A percentile compares a stretch with the other conserved stretches of the same genome.
phyloP scores from a whole-genome alignment of 2,113 vertebrate genomes.

The Euleptes europaea region DNA sequence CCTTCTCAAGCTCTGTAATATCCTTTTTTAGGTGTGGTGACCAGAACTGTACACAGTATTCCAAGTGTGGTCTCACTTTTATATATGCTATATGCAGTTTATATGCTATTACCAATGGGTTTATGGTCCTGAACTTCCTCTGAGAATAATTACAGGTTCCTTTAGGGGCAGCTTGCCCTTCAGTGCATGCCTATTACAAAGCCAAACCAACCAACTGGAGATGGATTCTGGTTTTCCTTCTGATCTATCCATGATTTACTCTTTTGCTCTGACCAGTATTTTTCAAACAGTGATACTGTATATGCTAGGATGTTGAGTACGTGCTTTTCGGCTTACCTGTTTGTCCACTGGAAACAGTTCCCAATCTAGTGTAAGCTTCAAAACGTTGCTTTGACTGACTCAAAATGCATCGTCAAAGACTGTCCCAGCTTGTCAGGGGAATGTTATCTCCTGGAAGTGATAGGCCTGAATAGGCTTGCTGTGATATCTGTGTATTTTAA shows the following conservation, averaged over 20 bases:
- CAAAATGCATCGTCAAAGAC: slow-evolving; percentile 13
- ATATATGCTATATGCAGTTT: too few relatives aligned
- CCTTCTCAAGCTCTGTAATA: too few relatives aligned
- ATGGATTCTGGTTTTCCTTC: neutral
- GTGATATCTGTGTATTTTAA: slow-evolving; percentile 30
- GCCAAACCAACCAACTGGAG: neutral
- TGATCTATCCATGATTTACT: neutral
- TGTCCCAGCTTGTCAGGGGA: neutral
- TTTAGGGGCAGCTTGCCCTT: neutral
- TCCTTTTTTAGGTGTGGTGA: too few relatives aligned
- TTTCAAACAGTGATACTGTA: neutral
- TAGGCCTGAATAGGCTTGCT: slow-evolving; percentile 28
- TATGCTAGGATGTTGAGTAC: slow-evolving; percentile 11
- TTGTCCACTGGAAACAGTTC: neutral
- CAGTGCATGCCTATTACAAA: neutral
- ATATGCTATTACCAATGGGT: neutral
- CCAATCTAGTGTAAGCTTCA: slow-evolving; percentile 5
- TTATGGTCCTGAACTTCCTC: slow-evolving; percentile 3
- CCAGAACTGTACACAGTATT: too few relatives aligned
- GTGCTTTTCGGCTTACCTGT: slow-evolving; percentile 28
- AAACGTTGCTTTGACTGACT: neutral
- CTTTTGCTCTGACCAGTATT: slow-evolving; percentile 19
- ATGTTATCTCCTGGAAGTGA: slow-evolving; percentile 9
- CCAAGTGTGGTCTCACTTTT: too few relatives aligned
- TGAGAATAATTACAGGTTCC: neutral